These are phyloP conservation scores for Notodonta dromedarius DNA, from an alignment of 2,888 invertebrate genomes.

Conservation along the genomic window DNA sequence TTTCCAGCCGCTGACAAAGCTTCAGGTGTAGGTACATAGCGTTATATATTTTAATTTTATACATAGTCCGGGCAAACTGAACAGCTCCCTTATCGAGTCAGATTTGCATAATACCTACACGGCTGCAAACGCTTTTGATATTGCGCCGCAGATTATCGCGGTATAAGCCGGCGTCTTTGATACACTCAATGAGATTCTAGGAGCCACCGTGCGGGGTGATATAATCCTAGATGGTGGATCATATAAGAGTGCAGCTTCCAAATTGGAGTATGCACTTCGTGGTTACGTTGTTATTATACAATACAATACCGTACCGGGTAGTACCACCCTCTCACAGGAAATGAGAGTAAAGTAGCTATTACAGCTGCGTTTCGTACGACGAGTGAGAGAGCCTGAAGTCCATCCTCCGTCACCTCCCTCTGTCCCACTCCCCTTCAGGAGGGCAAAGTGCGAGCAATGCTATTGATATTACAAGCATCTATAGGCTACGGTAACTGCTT, in stretches of 20 bases:
- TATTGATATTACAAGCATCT: no score
- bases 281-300: background rate
- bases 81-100: constrained; percentile 59
- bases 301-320: no score
- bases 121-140: constrained; percentile 62
- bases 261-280: background rate
- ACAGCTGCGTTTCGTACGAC: no score
- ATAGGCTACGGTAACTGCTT: no score
- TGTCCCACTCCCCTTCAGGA: no score
- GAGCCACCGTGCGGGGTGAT: constrained; percentile 33
- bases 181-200: constrained; percentile 54
- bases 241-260: constrained; percentile 17
- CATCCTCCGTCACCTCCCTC: no score
- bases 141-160: constrained; percentile 67
- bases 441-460: no score
- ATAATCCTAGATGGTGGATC: constrained; percentile 10
- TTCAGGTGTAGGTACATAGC: constrained; percentile 40
- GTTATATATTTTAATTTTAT: constrained; percentile 63
- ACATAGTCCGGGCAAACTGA: constrained; percentile 45
- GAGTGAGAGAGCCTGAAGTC: no score
- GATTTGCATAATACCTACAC: constrained; percentile 74
- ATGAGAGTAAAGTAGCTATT: no score
- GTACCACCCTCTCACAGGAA: no score
- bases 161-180: constrained; percentile 60
- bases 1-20: constrained; percentile 6